These are phyloP conservation scores for Genyomyrus donnyi DNA, from an alignment of 2,113 vertebrate genomes.

Conservation along the genomic window DNA sequence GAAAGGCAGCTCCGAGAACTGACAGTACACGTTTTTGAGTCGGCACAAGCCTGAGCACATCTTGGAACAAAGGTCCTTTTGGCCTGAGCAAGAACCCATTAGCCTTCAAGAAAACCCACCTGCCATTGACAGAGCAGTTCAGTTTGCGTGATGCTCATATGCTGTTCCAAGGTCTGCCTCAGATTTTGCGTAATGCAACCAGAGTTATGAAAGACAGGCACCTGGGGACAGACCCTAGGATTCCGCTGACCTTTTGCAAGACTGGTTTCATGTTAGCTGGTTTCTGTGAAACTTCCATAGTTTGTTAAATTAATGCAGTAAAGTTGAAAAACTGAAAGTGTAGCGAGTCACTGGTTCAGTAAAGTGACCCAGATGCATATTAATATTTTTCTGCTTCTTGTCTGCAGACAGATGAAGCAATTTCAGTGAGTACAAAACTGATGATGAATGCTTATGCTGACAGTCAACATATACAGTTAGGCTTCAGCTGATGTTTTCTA, in stretches of 20 bases:
- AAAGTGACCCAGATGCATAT: neutral
- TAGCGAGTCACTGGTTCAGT: neutral
- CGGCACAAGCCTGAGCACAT: slow-evolving; percentile 47
- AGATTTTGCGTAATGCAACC: slow-evolving; percentile 55
- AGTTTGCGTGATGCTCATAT: neutral
- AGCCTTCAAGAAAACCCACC: neutral
- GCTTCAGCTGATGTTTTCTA: neutral
- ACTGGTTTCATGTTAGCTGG: slow-evolving; percentile 58
- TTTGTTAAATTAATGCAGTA: slow-evolving; percentile 69
- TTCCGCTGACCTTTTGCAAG: slow-evolving; percentile 32
- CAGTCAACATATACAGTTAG: neutral
- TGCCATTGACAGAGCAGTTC: neutral
- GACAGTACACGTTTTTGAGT: slow-evolving; percentile 64
- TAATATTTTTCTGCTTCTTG: neutral
- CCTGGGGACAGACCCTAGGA: slow-evolving; percentile 28
- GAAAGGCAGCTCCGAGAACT: slow-evolving; percentile 47
- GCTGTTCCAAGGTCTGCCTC: slow-evolving; percentile 24
- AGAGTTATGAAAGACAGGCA: slow-evolving; percentile 34
- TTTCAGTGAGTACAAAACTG: neutral
- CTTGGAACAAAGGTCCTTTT: slow-evolving; percentile 21
- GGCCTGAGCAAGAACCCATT: neutral
- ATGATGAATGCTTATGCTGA: neutral
- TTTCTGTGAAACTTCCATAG: slow-evolving; percentile 84
- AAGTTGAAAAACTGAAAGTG: slow-evolving; percentile 8
- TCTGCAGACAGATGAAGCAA: neutral